phyloP scores from a whole-genome alignment of 2,888 invertebrate genomes.

The Listrodromus nycthemerus region DNA sequence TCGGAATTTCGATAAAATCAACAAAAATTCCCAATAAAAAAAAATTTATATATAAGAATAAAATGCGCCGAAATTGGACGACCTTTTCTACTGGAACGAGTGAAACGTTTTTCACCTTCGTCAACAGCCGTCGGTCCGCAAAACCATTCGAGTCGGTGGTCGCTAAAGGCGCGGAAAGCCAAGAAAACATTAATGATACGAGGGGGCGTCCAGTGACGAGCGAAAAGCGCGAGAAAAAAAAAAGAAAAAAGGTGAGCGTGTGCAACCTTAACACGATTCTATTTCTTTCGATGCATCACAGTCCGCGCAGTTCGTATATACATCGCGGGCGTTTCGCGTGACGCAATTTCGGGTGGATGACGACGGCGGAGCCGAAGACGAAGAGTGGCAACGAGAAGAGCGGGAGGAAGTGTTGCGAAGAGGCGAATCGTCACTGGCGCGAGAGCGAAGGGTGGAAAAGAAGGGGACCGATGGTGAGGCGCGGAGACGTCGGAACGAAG shows the following conservation, averaged over 20 bases:
- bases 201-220: conserved; percentile 20
- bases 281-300: conserved; percentile 81
- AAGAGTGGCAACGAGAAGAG: conserved; percentile 19
- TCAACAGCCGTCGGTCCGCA: conserved; percentile 1
- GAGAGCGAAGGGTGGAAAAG: conserved; percentile 36
- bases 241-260: conserved; percentile 60
- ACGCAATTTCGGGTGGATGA: conserved; percentile 69
- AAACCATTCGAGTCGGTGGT: background rate
- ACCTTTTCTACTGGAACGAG: conserved; percentile 28
- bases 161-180: conserved; percentile 29
- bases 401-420: conserved; percentile 53
- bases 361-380: conserved; percentile 49
- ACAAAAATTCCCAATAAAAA: background rate
- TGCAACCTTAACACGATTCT: conserved; percentile 84
- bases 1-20: background rate
- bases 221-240: conserved; percentile 52
- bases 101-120: background rate
- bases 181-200: conserved; percentile 8
- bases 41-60: background rate
- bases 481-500: conserved; percentile 47
- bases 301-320: conserved; percentile 43
- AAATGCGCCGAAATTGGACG: conserved; percentile 47
- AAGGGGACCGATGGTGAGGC: conserved; percentile 35
- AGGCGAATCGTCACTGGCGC: conserved; percentile 45
- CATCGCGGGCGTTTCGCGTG: conserved; percentile 28